Evolutionary conservation across 2,797 vertebrate genomes (phyloP).

Genomic region (Helarctos malayanus): DNA sequence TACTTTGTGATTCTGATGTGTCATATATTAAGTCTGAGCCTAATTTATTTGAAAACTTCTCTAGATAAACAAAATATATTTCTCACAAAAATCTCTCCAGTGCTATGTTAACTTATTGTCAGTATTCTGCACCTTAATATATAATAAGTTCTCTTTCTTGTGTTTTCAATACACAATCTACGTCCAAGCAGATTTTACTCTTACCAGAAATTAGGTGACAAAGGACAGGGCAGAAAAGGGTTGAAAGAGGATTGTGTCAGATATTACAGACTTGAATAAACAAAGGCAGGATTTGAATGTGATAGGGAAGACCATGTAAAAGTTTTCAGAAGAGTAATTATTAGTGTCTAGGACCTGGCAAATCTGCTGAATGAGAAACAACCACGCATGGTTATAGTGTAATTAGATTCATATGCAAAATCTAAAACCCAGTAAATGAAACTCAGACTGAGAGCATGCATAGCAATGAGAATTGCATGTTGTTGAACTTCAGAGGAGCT

Average conservation of each 20-base stretch:
- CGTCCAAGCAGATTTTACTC: not conserved
- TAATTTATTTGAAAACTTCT: not conserved
- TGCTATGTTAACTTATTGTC: not conserved
- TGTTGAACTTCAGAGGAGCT: not conserved
- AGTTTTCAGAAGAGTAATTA: not conserved
- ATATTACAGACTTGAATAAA: not conserved
- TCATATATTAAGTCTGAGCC: not conserved
- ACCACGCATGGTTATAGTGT: not conserved
- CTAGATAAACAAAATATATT: not conserved
- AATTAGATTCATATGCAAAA: not conserved
- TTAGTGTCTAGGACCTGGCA: not conserved
- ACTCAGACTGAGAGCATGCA: not conserved
- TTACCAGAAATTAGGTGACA: not conserved
- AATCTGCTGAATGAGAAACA: not conserved
- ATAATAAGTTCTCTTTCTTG: not conserved
- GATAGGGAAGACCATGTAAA: not conserved
- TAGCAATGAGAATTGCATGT: not conserved
- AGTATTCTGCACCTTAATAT: not conserved
- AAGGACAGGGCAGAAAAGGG: not conserved
- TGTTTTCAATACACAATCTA: not conserved
- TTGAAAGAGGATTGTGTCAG: not conserved
- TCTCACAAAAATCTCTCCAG: not conserved
- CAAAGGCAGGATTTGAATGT: not conserved
- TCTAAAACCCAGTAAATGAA: conserved; percentile 7
- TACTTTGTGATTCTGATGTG: not conserved